Evolutionary conservation across 2,797 vertebrate genomes (phyloP), one percentile per base, ranked within the genome.

Genomic region (Manis pentadactyla): DNA sequence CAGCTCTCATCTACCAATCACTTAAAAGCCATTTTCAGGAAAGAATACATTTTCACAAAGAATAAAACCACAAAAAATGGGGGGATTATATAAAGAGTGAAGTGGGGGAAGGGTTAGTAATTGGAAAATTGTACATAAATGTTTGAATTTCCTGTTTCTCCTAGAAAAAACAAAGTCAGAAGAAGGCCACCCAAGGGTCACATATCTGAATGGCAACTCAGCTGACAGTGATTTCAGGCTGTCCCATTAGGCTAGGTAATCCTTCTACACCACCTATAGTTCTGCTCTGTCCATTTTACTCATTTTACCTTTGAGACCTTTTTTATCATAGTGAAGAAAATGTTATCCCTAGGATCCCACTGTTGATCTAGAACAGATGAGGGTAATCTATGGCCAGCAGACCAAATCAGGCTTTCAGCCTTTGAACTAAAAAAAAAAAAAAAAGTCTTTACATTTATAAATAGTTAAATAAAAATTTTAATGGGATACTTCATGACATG

Each of bases 21-120:
- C 23, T 84, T 78, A 93, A 79, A 95, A 95, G 66, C n/a, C 31
- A 83, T 82, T 95, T 92, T 78, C 69, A 89, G 63, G 31, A 73
- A 89, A 96, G 15, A 81, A 93, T 85, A 71, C 8, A 5, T 94
- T 84, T 83, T 77, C 39, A n/a, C 63, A 82, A 90, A 74, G 37
- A 87, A 82, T 46, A 74, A 95, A 96, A 79, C 9, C 2, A 4
- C 17, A 39, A 55, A 53, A 86, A 86, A 27, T 25, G 6, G 34
- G 49, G 15, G 17, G 63, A 64, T 82, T 85, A n/a, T 31, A 18
- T 57, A 53, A 86, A 39, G 53, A 87, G 3, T 42, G 4, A 2
- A 63, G 11, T 46, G 21, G 7, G 23, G 34, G 51, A 46, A 55
- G 14, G 85, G 69, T 53, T 64, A 74, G 25, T 77, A 92, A 71